A percentile compares a stretch with the other conserved stretches of the same genome.
Conservation (phyloP, 1,140 invertebrate species). For the Drosophila mayri region DNA sequence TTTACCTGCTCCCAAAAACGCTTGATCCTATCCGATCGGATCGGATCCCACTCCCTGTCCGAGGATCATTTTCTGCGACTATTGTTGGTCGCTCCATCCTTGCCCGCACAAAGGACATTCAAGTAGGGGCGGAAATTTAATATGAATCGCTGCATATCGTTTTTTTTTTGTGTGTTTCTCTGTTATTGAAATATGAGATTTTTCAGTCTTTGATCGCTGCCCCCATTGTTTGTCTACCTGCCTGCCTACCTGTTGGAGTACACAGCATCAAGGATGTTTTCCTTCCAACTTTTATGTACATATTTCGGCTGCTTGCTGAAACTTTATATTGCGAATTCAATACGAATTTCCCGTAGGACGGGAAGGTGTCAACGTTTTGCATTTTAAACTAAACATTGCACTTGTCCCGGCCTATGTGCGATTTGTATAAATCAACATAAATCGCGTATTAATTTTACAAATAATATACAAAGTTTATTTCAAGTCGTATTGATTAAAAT, state of each 20-base stretch:
- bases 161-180: conserved; percentile 12
- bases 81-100: conserved; percentile 53
- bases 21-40: conserved; percentile 44
- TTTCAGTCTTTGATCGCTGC: conserved; percentile 57
- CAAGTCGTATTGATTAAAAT: too few relatives aligned
- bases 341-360: conserved; percentile 79
- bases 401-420: conserved; percentile 85
- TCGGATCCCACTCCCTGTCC: conserved; percentile 19
- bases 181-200: conserved; percentile 77
- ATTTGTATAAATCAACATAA: conserved; percentile 47
- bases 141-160: conserved; percentile 58
- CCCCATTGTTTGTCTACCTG: conserved; percentile 58
- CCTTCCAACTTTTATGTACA: conserved; percentile 42
- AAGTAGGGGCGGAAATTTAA: conserved; percentile 81
- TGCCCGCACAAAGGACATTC: conserved; percentile 64
- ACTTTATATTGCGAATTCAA: conserved; percentile 44
- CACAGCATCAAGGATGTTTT: conserved; percentile 14
- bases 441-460: neutral
- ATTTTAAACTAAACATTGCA: conserved; percentile 82
- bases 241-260: conserved; percentile 50
- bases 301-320: conserved; percentile 58
- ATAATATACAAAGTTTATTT: too few relatives aligned
- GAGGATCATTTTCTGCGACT: conserved; percentile 48
- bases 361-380: conserved; percentile 85
- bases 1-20: conserved; percentile 61